Conservation (phyloP, 2,888 invertebrate species). For the Drosophila setosimentum region DNA sequence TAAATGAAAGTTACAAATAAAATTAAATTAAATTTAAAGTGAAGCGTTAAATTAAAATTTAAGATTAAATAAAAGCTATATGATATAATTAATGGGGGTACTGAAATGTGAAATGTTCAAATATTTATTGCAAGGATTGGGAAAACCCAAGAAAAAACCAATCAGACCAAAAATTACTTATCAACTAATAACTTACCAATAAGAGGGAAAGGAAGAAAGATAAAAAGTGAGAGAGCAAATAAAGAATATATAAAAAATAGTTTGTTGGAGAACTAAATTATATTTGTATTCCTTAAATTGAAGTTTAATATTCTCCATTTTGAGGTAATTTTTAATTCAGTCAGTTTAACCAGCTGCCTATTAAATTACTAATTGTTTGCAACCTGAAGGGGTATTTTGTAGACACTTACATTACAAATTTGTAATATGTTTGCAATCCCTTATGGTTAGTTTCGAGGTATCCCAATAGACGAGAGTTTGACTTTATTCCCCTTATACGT, state of each 20-base stretch:
- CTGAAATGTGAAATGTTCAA: neutral
- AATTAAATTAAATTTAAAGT: neutral
- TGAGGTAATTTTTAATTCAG: neutral
- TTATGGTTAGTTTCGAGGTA: neutral
- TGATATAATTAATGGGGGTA: neutral
- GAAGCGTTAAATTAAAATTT: neutral
- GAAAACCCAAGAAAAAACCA: too few relatives aligned
- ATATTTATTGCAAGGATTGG: neutral
- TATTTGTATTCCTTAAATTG: neutral
- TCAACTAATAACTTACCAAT: neutral
- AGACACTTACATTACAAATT: neutral
- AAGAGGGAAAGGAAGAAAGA: neutral
- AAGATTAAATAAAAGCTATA: too few relatives aligned
- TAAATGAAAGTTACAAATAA: neutral
- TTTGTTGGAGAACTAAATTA: neutral
- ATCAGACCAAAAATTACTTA: rapidly evolving
- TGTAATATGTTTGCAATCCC: neutral
- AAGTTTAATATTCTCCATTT: neutral
- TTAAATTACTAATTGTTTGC: neutral
- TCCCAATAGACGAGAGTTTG: neutral
- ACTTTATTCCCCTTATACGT: neutral
- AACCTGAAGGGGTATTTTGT: neutral
- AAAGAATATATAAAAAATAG: neutral
- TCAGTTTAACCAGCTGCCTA: neutral
- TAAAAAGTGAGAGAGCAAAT: neutral